These are phyloP conservation scores for Carapus acus DNA, from an alignment of 2,797 vertebrate genomes.

Conservation along the genomic window DNA sequence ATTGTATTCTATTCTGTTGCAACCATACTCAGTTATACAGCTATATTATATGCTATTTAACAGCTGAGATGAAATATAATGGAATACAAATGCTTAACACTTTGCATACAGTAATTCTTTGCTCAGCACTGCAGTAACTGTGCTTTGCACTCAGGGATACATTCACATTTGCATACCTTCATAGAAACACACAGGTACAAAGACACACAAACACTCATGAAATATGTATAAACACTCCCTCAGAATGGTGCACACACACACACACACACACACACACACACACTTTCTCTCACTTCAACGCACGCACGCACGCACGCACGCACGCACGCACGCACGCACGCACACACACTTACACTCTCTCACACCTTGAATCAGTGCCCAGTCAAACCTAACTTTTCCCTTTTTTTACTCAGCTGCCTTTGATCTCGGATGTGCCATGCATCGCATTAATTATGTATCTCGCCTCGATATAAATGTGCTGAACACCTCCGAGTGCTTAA, in stretches of 20 bases:
- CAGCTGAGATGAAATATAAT: too few species aligned
- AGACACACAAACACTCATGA: slow-evolving; percentile 2
- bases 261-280: not conserved
- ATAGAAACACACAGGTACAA: not conserved
- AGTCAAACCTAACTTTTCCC: slow-evolving; percentile 56
- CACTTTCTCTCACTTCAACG: slow-evolving; percentile 7
- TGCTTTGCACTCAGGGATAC: too few species aligned
- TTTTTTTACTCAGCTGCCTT: slow-evolving; percentile 59
- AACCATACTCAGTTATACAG: too few species aligned
- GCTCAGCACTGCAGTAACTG: too few species aligned
- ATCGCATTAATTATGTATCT: slow-evolving; percentile 74
- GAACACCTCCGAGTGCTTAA: slow-evolving; percentile 65
- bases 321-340: slow-evolving; percentile 4
- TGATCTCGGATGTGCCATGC: slow-evolving; percentile 72
- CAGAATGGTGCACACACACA: too few species aligned
- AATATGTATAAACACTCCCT: slow-evolving; percentile 23
- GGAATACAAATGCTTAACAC: too few species aligned
- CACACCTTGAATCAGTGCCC: slow-evolving; percentile 56
- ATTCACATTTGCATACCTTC: not conserved
- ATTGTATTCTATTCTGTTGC: too few species aligned
- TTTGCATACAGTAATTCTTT: too few species aligned
- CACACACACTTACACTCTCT: slow-evolving; percentile 26
- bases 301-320: not conserved
- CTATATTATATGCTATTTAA: too few species aligned
- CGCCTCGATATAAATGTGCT: slow-evolving; percentile 52